phyloP scores from a whole-genome alignment of 2,888 invertebrate genomes.

The Sclerodermus sp. region DNA sequence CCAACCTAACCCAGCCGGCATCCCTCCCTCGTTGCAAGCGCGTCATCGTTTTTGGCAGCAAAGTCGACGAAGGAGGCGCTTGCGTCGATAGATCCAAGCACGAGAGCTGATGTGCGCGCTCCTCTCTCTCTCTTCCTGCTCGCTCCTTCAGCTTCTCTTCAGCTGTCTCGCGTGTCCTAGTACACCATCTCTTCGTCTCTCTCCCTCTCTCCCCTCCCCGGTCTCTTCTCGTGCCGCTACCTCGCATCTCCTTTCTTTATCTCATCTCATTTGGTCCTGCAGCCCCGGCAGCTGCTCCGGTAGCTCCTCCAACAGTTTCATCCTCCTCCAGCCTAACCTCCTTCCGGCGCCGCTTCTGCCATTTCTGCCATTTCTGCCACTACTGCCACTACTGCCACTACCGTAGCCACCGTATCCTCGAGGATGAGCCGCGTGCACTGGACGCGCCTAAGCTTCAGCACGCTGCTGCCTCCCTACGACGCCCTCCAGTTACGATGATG shows the following conservation, averaged over 20 bases:
- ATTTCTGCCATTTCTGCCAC: not conserved
- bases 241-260: slow-evolving; percentile 12
- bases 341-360: not conserved
- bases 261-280: slow-evolving; percentile 1
- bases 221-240: not conserved
- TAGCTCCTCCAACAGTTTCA: too few species aligned
- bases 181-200: slow-evolving; percentile 6
- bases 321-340: not conserved
- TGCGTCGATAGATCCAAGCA: slow-evolving; percentile 56
- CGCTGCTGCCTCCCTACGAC: too few species aligned
- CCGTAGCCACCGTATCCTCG: slow-evolving; percentile 9
- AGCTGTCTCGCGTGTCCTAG: slow-evolving; percentile 5
- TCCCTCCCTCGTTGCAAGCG: not conserved
- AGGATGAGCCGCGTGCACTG: slow-evolving; percentile 13
- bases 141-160: not conserved
- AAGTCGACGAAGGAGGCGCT: slow-evolving; percentile 51
- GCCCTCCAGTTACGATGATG: too few species aligned
- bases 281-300: too few species aligned
- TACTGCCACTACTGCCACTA: not conserved
- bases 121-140: slow-evolving; percentile 6
- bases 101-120: slow-evolving; percentile 53
- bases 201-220: slow-evolving; percentile 13
- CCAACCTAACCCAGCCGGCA: not conserved
- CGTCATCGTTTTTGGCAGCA: slow-evolving; percentile 33
- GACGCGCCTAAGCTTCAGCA: not conserved